phyloP scores from a whole-genome alignment of 2,113 vertebrate species.

The Brachirus orientalis region DNA sequence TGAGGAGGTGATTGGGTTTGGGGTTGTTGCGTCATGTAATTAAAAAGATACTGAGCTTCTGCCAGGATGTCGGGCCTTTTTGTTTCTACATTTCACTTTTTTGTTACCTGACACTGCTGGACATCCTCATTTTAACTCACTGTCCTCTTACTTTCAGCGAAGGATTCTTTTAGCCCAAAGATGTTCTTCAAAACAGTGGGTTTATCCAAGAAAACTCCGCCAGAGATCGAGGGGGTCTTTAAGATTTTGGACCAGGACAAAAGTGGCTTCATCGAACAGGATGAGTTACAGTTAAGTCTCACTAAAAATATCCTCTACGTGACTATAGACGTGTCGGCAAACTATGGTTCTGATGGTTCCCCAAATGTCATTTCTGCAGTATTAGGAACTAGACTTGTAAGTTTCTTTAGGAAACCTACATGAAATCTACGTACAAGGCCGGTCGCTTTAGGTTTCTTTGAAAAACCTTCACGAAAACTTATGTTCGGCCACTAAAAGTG shows the following conservation, averaged over 20 bases:
- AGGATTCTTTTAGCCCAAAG: slow-evolving; percentile 75
- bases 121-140: background rate
- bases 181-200: slow-evolving; percentile 76
- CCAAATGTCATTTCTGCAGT: too few relatives aligned
- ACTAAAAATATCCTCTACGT: background rate
- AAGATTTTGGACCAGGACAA: slow-evolving; percentile 80
- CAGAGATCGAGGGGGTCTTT: slow-evolving; percentile 77
- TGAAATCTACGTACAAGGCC: too few relatives aligned
- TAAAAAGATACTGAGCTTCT: background rate
- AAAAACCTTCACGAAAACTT: too few relatives aligned
- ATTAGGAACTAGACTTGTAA: too few relatives aligned
- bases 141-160: slow-evolving; percentile 57
- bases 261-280: slow-evolving; percentile 79
- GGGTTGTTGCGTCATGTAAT: background rate
- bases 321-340: background rate
- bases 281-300: slow-evolving; percentile 80
- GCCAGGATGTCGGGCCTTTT: too few relatives aligned
- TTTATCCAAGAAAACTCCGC: slow-evolving; percentile 73
- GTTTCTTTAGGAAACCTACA: too few relatives aligned
- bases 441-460: too few relatives aligned
- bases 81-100: background rate
- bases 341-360: too few relatives aligned
- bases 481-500: too few relatives aligned
- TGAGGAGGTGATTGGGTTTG: slow-evolving; percentile 43
- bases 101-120: too few relatives aligned